Evolutionary conservation across 2,797 vertebrate genomes (phyloP).

Genomic region (Syngnathus rostellatus): DNA sequence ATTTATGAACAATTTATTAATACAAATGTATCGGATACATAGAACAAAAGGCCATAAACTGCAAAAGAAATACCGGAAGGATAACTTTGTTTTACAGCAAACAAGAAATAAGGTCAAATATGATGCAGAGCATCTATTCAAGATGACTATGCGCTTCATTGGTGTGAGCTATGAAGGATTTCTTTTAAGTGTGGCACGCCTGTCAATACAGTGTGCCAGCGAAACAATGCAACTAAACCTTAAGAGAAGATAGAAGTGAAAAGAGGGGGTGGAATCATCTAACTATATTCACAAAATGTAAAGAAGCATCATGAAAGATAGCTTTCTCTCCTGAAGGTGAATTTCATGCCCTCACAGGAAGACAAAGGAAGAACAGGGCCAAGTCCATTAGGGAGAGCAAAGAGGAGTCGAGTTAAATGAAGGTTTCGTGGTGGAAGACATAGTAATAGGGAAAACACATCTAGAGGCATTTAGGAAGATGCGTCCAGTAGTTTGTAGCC

Average conservation of each 20-base stretch:
- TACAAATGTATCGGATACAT: background rate
- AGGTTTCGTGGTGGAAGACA: constrained; percentile 54
- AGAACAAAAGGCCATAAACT: constrained; percentile 22
- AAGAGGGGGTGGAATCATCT: constrained; percentile 54
- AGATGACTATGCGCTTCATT: constrained; percentile 58
- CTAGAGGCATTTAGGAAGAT: constrained; percentile 57
- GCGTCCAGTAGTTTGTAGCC: constrained; percentile 56
- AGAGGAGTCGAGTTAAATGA: constrained; percentile 64
- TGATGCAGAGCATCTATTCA: constrained; percentile 62
- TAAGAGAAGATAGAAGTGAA: constrained; percentile 51
- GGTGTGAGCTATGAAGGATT: constrained; percentile 54
- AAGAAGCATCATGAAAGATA: constrained; percentile 61
- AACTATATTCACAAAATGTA: constrained; percentile 72
- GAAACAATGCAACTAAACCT: constrained; percentile 71
- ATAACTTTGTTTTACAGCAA: constrained; percentile 62
- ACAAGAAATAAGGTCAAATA: constrained; percentile 67
- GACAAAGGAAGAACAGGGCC: constrained; percentile 74
- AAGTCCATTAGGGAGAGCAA: constrained; percentile 74
- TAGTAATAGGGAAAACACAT: constrained; percentile 54
- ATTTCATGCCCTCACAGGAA: constrained; percentile 75
- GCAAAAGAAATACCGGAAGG: constrained; percentile 38
- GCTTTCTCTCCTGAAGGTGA: constrained; percentile 71
- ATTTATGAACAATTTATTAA: background rate
- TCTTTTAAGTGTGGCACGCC: constrained; percentile 59
- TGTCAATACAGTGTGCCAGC: constrained; percentile 55